Base-by-base conservation (phyloP, 92 coral and sea anemone genomes). In the Phenganax marumi region DNA sequence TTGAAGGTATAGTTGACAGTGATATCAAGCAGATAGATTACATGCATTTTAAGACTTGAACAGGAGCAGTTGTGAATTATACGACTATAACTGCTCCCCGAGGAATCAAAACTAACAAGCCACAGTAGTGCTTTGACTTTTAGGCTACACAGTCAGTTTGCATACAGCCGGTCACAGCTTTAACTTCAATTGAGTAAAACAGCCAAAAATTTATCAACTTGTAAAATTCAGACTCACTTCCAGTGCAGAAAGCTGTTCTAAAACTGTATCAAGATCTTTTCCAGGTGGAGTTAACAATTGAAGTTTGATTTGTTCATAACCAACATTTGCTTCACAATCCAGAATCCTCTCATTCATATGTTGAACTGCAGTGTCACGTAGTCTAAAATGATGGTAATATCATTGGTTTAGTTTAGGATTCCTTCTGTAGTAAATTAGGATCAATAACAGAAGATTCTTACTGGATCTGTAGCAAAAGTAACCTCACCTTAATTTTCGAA, bases 231-330 rank as follows among this genome's bases (percentile, higher is more conserved):
- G 17, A 39, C 58, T 39, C 63, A 78, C 83, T 21, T 78, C 18
- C 18, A 61, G 25, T 8, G 17, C 60, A 7, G 83, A 78, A 43
- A 78, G 73, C n/a, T 78, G 83, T 14, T 78, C 83, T 25, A 78
- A 22, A 8, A 63, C 73, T 18, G 83, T 61, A 10, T 78, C 83
- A 49, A 78, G 57, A 78, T 78, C 83, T 78, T 78, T 78, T 6
- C 83, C 83, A 33, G 83, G 49, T 18, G 83, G 83, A 4, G 83
- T 57, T 10, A 78, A 46, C 55, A 78, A 39, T 63, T 78, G 53
- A 13, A 78, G 73, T 39, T 48, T 78, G 12, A 78, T 57, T 43
- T 23, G 46, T 49, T 78, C 83, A 10, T 78, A 73, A 12, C 83
- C 83, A 21, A 62, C 73, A 7, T 62, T 61, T 7, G 83, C 83